Base-by-base conservation (phyloP, 2,888 invertebrate species). In the Coenonympha glycerion region DNA sequence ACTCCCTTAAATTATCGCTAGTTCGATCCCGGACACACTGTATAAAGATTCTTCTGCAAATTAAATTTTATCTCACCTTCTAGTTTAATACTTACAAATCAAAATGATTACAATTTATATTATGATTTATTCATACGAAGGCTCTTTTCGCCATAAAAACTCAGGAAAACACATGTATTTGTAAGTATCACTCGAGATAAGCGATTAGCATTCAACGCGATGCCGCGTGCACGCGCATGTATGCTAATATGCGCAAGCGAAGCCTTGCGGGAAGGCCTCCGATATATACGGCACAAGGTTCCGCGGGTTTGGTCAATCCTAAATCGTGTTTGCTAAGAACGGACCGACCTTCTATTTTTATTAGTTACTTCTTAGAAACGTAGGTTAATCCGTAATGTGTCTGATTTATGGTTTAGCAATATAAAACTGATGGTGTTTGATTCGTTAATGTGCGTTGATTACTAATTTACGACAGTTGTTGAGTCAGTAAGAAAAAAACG, bases 221-320 rank as follows among this genome's bases (percentile, higher is more conserved):
- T 15, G 16, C 22, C 36, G 37, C 42, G 13, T 18, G 31, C 40
- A 18, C n/a, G 13, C 33, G 41, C 46, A 31, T 34, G 41, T 48
- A 44, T 49, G 49, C 24, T 30, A 55, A 49, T 52, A 33, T 49
- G 44, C 24, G 41, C 46, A 26, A 34, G 18, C 19, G 13, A 44
- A 47, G 47, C 53, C 53, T 54, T 47, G 53, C 44, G 37, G 49
- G 47, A 39, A 48, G 37, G 46, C 55, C 46, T 51, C 37, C 36
- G 52, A 37, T 36, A 28, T 49, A 41, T 48, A 52, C 34, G 49
- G 46, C 46, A 42, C 55, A 55, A 55, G 52, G 55, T 11, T 21
- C 31, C 18, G 22, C 31, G 15, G 16, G 31, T 33, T 33, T 33
- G 31, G 31, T 33, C 31, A 33, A 33, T 33, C 31, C 16, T 16